phyloP scores from a whole-genome alignment of 2,113 vertebrate genomes.

The Collichthys lucidus region DNA sequence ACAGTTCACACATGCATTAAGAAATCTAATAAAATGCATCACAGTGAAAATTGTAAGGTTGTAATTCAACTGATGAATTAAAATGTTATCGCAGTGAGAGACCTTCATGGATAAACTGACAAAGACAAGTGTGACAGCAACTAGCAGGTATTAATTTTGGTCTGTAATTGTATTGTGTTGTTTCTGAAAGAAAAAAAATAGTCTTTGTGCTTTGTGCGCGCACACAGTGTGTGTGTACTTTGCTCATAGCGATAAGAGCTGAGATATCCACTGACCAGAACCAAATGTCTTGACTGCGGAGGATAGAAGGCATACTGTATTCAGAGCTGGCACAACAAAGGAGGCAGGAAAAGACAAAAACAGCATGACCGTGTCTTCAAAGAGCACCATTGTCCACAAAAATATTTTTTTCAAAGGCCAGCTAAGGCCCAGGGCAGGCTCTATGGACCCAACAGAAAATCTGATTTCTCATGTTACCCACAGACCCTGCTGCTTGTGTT shows the following conservation, averaged over 20 bases:
- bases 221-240: background rate
- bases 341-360: constrained; percentile 23
- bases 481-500: constrained; percentile 40
- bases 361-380: constrained; percentile 10
- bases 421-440: constrained; percentile 30
- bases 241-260: background rate
- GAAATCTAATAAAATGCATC: background rate
- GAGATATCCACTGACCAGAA: constrained; percentile 17
- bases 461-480: constrained; percentile 40
- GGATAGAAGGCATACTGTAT: background rate
- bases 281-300: constrained; percentile 26
- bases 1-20: background rate
- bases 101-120: background rate
- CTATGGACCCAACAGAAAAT: constrained; percentile 26
- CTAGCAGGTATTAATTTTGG: background rate
- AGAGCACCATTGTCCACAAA: constrained; percentile 55
- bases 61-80: background rate
- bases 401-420: constrained; percentile 62
- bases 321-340: constrained; percentile 47
- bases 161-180: background rate
- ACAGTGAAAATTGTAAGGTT: background rate
- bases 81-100: background rate
- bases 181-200: background rate
- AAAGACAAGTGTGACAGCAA: background rate
- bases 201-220: background rate